Evolutionary conservation across 2,113 vertebrate genomes (phyloP), one percentile per base, ranked within the genome.

Genomic region (Tichodroma muraria): DNA sequence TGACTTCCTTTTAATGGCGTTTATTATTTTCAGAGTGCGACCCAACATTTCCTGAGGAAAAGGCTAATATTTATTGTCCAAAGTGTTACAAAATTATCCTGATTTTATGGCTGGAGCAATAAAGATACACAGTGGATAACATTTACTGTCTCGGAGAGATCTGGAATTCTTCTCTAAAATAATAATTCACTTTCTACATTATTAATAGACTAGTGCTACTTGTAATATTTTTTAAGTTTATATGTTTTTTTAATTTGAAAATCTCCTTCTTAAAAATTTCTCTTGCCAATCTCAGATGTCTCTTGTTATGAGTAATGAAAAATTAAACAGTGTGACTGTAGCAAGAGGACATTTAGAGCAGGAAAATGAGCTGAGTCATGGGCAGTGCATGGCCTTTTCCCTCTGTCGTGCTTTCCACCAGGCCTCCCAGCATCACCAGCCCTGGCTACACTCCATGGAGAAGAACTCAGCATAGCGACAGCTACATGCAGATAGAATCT

Each of bases 221-320:
- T 30, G 37, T 86, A 77, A 49, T 76, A 33, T 69, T 73, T 89
- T 80, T 79, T 10, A 61, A 80, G 30, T 47, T 30, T 63, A 44
- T 73, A 24, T 87, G 49, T 2, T 45, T 53, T 80, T 91, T 83
- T 2, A 13, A 75, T 50, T 40, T 27, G 59, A 91, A 91, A 65
- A 52, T 20, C 13, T 71, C 24, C 5, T 4, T 31, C 35, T 63
- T 53, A 37, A 5, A 12, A 13, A 66, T 82, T 86, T 91, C 37
- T 85, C 45, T 79, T 69, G 31, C 24, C 52, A 59, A 76, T 89
- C 31, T 91, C 6, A 2, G 35, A 64, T 66, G 60, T 52, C 21
- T 85, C 47, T 80, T 68, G 15, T 59, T 87, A 80, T 92, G 84
- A 97, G 94, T 81, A 95, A 95, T 83, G 81, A 94, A 79, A 95